Conservation (phyloP, 2,888 invertebrate genomes). For the Unio delphinus region DNA sequence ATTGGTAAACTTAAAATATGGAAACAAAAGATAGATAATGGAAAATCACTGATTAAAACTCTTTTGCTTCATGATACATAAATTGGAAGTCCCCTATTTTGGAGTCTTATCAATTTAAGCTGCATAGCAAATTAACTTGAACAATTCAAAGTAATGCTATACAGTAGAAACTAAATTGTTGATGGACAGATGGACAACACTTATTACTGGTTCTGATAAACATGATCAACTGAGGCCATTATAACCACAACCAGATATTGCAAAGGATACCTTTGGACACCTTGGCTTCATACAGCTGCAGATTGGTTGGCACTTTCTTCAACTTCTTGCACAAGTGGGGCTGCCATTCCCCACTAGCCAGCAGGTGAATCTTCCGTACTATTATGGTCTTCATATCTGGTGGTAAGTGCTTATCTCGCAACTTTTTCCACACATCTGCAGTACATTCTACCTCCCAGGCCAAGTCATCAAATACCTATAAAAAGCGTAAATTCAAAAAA, state of each 20-base stretch:
- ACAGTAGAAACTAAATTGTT: no score
- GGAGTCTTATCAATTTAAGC: no score
- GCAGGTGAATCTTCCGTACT: conserved; percentile 47
- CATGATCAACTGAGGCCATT: conserved; percentile 10
- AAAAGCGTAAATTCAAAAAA: not conserved
- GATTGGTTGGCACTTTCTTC: conserved; percentile 35
- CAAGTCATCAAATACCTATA: conserved; percentile 53
- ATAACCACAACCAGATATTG: no score
- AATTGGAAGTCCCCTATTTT: no score
- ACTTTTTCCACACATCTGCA: conserved; percentile 53
- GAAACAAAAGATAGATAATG: no score
- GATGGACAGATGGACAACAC: no score
- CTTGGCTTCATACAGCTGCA: conserved; percentile 53
- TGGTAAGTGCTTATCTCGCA: conserved; percentile 46
- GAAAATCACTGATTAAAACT: no score
- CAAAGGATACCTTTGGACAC: conserved; percentile 35
- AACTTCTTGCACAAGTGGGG: conserved; percentile 45
- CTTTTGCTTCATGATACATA: no score
- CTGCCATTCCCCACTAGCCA: conserved; percentile 62
- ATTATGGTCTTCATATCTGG: conserved; percentile 46
- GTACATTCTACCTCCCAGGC: conserved; percentile 67
- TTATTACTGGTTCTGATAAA: no score
- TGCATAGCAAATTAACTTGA: no score
- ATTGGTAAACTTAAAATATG: no score
- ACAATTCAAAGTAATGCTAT: no score